A percentile compares a stretch with the other conserved stretches of the same genome.
These are phyloP conservation scores for Psococerastis gibbosa DNA, from an alignment of 2,888 invertebrate genomes.

Conservation along the genomic window DNA sequence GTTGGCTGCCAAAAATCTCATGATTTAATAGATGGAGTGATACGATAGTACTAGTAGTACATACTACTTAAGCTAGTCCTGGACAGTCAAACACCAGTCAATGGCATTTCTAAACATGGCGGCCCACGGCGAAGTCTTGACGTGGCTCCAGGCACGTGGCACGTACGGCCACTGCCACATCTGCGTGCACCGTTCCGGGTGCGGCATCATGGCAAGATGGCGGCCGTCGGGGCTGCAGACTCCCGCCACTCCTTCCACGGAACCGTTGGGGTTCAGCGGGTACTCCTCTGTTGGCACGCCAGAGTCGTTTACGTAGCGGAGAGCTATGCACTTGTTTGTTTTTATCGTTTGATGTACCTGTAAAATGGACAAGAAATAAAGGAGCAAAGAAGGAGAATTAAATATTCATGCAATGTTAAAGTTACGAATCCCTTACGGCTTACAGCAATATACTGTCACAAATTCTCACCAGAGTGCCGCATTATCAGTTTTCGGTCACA, in stretches of 20 bases:
- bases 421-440: too few relatives aligned
- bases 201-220: slow-evolving; percentile 96
- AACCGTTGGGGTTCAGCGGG: slow-evolving; percentile 92
- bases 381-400: too few relatives aligned
- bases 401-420: too few relatives aligned
- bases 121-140: slow-evolving; percentile 70
- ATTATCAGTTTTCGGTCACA: too few relatives aligned
- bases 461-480: too few relatives aligned
- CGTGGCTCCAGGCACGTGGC: slow-evolving; percentile 30
- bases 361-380: too few relatives aligned
- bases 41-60: too few relatives aligned
- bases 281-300: slow-evolving; percentile 58
- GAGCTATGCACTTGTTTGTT: slow-evolving; percentile 39
- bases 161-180: slow-evolving; percentile 79
- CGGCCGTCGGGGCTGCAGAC: slow-evolving; percentile 78
- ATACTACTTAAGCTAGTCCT: too few relatives aligned
- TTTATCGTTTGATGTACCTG: slow-evolving; percentile 15
- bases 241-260: slow-evolving; percentile 67
- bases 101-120: slow-evolving; percentile 81
- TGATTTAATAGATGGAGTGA: too few relatives aligned
- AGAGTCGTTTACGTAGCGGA: slow-evolving; percentile 69
- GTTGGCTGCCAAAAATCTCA: too few relatives aligned
- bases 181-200: slow-evolving; percentile 83
- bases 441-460: too few relatives aligned
- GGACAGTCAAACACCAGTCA: slow-evolving; percentile 39